Evolutionary conservation across 2,113 vertebrate genomes (phyloP).

Genomic region (Pyxicephalus adspersus): DNA sequence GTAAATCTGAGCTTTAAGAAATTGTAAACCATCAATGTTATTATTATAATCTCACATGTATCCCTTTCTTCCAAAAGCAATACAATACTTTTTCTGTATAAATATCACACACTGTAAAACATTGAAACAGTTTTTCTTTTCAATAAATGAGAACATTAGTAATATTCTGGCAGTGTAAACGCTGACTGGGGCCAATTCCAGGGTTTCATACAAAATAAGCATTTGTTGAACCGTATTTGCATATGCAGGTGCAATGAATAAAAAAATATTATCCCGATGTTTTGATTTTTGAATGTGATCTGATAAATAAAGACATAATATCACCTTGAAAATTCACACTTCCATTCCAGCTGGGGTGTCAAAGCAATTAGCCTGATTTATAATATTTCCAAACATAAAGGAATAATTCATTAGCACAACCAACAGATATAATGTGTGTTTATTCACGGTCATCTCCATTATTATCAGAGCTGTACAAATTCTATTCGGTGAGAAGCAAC

Average conservation of each 20-base stretch:
- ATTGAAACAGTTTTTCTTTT: not conserved
- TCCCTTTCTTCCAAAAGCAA: no score
- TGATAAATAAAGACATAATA: conserved; percentile 8
- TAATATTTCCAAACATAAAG: not conserved
- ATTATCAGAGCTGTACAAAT: not conserved
- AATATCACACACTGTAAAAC: no score
- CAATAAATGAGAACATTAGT: not conserved
- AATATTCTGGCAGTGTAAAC: not conserved
- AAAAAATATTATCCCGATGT: conserved; percentile 11
- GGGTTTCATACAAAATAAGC: not conserved
- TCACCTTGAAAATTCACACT: not conserved
- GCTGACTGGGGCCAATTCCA: not conserved
- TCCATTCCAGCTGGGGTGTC: conserved; percentile 14
- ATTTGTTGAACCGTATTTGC: not conserved
- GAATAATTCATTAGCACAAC: not conserved
- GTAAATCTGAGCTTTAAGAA: no score
- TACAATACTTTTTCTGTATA: no score
- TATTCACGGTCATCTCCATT: not conserved
- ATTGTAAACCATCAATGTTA: no score
- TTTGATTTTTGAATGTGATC: conserved; percentile 7
- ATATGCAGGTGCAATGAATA: conserved; percentile 4
- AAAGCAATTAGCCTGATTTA: conserved; percentile 18
- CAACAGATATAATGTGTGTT: not conserved
- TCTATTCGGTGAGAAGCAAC: not conserved
- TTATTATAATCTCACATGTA: no score